A percentile compares a stretch with the other conserved stretches of the same genome.
These are phyloP conservation scores for Bugulina stolonifera DNA, from an alignment of 2,888 invertebrate species.

Conservation along the genomic window DNA sequence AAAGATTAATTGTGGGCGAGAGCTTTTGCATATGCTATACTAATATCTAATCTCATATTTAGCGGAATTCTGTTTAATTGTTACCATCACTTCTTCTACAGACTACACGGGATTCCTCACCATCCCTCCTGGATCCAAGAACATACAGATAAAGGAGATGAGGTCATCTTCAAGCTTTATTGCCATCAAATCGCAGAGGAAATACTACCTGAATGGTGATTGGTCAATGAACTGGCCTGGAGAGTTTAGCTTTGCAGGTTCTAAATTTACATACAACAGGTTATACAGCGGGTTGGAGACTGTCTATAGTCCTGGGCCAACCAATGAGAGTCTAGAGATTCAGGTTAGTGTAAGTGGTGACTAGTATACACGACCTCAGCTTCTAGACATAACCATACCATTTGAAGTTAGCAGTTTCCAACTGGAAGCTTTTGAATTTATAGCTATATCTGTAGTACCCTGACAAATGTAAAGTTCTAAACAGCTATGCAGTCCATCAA, in stretches of 20 bases:
- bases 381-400: no score
- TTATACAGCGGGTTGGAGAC: constrained; percentile 63
- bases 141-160: constrained; percentile 73
- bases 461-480: no score
- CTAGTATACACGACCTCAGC: neutral
- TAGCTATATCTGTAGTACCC: no score
- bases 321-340: constrained; percentile 78
- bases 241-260: constrained; percentile 71
- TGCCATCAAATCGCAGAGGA: constrained; percentile 72
- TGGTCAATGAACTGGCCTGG: constrained; percentile 88
- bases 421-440: no score
- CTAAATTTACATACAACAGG: constrained; percentile 80
- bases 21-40: no score
- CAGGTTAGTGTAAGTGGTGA: constrained; percentile 60
- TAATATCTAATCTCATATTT: no score
- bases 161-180: constrained; percentile 81
- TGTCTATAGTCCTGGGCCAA: constrained; percentile 77
- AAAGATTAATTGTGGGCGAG: no score
- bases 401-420: no score
- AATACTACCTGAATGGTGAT: constrained; percentile 88
- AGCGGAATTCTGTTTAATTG: no score
- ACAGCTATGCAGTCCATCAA: no score
- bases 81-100: constrained; percentile 52
- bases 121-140: constrained; percentile 88
- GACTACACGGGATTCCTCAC: constrained; percentile 88